Evolutionary conservation across 1,140 invertebrate species (phyloP).

Genomic region (Mya arenaria): DNA sequence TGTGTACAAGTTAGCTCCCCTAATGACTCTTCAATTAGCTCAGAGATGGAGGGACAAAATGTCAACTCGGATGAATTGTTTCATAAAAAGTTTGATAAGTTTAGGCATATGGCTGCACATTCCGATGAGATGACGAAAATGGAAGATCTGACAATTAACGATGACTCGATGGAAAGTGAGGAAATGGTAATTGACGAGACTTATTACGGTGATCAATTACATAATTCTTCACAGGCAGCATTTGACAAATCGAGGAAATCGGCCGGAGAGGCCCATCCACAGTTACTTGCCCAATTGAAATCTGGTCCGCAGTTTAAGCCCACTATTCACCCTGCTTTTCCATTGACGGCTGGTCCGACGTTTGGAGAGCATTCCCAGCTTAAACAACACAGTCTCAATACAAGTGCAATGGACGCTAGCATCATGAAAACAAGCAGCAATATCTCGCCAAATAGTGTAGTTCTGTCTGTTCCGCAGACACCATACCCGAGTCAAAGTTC

Average conservation of each 20-base stretch:
- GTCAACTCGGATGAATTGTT: slow-evolving; percentile 65
- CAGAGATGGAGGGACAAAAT: slow-evolving; percentile 44
- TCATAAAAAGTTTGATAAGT: slow-evolving; percentile 79
- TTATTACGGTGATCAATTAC: background rate
- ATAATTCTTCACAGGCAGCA: no score
- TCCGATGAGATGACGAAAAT: slow-evolving; percentile 39
- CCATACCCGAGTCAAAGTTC: background rate
- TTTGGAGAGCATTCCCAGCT: slow-evolving; percentile 9
- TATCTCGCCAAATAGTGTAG: slow-evolving; percentile 17
- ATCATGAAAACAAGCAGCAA: background rate
- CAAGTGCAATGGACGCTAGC: slow-evolving; percentile 19
- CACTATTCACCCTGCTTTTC: slow-evolving; percentile 36
- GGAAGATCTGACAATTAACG: slow-evolving; percentile 41
- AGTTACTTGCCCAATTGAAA: slow-evolving; percentile 74
- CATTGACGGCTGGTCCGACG: slow-evolving; percentile 6
- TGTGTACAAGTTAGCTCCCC: slow-evolving; percentile 30
- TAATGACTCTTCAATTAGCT: slow-evolving; percentile 3
- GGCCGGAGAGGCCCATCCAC: slow-evolving; percentile 75
- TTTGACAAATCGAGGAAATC: slow-evolving; percentile 61
- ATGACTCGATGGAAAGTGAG: slow-evolving; percentile 52
- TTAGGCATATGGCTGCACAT: slow-evolving; percentile 66
- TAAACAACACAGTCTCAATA: background rate
- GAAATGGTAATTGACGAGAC: slow-evolving; percentile 30
- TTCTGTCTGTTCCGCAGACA: slow-evolving; percentile 33
- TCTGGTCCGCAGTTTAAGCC: slow-evolving; percentile 41